Evolutionary conservation across 1,140 invertebrate genomes (phyloP), one percentile per base, ranked within the genome.

Genomic region (Scaptomyza hsui): DNA sequence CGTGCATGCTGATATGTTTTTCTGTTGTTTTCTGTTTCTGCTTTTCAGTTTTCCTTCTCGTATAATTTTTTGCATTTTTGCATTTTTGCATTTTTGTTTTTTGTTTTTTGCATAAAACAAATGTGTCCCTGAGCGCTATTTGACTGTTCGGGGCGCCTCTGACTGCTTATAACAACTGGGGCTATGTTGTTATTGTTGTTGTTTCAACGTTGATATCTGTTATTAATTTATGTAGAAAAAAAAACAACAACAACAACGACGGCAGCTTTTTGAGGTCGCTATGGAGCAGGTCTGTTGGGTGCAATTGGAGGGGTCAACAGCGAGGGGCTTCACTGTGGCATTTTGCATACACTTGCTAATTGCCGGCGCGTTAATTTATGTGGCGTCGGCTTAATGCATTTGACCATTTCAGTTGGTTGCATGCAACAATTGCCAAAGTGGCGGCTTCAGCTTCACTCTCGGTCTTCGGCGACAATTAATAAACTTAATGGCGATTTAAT

Each of bases 281-380:
- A 15, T 48, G 9, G 24, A 52, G 19, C 47, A 63, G 60, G 41
- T 56, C 61, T 49, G 12, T n/a, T 35, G 57, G 48, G 57, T 29
- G 19, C 24, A 41, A 41, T 55, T n/a, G 21, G 45, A 21, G 13
- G 51, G 24, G 4, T 10, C 21, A 2, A 24, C 15, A 6, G 47
- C 21, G 51, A 37, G 53, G 12, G 12, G 26, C 29, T 61, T 67
- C 59, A 49, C 64, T 68, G 57, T 63, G 45, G 72, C 72, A 89
- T 89, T 88, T 89, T 89, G 82, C 83, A 88, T 88, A 89, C 82
- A 89, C 83, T 83, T 88, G 83, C 83, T 88, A 88, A 88, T 88
- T 88, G 82, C 82, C 75, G 67, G 64, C 61, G 78, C 82, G 83
- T 89, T 88, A 88, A 88, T 88, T 88, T 88, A 82, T 89, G 83